Evolutionary conservation across 2,113 vertebrate species (phyloP).

Genomic region (Centropus unirufus): DNA sequence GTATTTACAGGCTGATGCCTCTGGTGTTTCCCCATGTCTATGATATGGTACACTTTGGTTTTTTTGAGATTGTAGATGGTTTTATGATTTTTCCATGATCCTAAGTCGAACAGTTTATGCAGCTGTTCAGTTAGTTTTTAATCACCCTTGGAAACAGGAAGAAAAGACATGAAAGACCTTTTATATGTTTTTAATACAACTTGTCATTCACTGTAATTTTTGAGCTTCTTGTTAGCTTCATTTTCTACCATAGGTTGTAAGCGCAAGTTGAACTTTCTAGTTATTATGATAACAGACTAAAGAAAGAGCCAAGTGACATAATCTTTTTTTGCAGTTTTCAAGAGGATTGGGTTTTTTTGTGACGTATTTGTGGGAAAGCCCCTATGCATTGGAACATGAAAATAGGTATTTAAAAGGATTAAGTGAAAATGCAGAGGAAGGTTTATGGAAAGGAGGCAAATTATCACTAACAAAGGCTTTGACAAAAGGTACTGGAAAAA

Average conservation of each 20-base stretch:
- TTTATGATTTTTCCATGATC: neutral
- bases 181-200: neutral
- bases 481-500: neutral
- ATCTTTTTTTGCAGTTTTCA: neutral
- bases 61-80: neutral
- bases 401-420: neutral
- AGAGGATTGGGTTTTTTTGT: neutral
- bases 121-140: neutral
- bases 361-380: neutral
- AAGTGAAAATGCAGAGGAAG: neutral
- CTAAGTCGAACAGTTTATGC: neutral
- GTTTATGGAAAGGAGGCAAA: neutral
- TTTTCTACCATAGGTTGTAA: neutral
- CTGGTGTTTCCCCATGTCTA: neutral
- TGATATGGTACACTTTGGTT: accelerated
- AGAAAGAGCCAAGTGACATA: neutral
- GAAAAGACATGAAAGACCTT: neutral
- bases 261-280: neutral
- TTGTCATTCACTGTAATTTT: neutral
- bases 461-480: neutral
- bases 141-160: neutral
- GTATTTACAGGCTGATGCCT: neutral
- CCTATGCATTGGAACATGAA: neutral
- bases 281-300: neutral
- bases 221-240: neutral